These are phyloP conservation scores for Nothura maculosa DNA, from an alignment of 2,797 vertebrate species.

Conservation along the genomic window DNA sequence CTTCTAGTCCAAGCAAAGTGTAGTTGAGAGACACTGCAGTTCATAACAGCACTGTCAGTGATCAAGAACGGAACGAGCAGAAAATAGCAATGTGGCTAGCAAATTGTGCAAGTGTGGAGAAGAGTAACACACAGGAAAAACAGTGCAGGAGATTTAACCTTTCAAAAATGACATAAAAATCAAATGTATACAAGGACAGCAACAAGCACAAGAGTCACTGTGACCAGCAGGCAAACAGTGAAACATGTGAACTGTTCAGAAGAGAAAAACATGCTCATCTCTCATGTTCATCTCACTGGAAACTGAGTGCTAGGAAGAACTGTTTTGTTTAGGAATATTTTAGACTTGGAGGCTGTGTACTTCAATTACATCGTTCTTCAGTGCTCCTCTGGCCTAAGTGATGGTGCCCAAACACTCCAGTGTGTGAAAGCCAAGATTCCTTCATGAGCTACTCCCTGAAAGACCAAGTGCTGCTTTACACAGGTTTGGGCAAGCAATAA, in stretches of 20 bases:
- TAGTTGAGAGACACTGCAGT: neutral
- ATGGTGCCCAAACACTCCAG: neutral
- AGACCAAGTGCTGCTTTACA: neutral
- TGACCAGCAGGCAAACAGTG: neutral
- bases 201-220: neutral
- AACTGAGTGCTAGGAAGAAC: neutral
- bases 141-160: neutral
- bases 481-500: neutral
- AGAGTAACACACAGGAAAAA: neutral
- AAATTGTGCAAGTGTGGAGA: neutral
- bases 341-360: neutral
- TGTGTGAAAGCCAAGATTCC: neutral
- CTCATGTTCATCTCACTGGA: neutral
- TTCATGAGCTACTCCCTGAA: neutral
- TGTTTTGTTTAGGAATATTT: neutral
- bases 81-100: neutral
- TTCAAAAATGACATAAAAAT: neutral
- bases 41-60: neutral
- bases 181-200: neutral
- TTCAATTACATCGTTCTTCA: neutral
- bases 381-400: neutral
- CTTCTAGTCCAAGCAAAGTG: neutral
- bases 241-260: neutral
- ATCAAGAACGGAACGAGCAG: neutral
- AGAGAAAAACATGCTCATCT: neutral